A percentile compares a stretch with the other conserved stretches of the same genome.
These are phyloP conservation scores for Leptosomus discolor DNA, from an alignment of 2,113 vertebrate species.

Conservation along the genomic window DNA sequence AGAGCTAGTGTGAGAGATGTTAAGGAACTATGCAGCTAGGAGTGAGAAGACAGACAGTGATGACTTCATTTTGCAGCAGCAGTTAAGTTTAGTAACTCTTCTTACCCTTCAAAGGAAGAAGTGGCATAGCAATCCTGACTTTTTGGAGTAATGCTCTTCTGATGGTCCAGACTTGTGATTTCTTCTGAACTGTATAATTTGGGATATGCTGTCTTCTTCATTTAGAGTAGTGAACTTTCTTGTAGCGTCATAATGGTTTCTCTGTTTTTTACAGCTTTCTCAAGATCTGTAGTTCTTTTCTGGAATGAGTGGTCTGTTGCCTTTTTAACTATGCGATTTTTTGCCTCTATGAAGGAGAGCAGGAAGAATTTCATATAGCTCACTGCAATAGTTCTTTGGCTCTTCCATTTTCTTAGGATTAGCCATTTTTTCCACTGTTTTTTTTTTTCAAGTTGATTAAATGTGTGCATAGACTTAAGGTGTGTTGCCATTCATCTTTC, in stretches of 20 bases:
- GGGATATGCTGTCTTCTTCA: background rate
- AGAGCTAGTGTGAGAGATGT: background rate
- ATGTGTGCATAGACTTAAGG: background rate
- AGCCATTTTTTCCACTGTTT: background rate
- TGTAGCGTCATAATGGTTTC: background rate
- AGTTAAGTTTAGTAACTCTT: background rate
- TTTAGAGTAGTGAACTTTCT: background rate
- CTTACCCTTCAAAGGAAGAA: background rate
- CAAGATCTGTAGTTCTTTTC: fast-evolving
- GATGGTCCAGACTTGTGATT: background rate
- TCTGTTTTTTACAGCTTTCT: background rate
- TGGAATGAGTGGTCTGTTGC: background rate
- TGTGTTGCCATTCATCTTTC: background rate
- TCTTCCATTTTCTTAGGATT: background rate
- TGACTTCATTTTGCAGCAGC: background rate
- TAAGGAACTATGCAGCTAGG: background rate
- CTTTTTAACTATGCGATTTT: background rate
- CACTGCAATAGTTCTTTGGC: background rate
- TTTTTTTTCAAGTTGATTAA: background rate
- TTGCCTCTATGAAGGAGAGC: background rate
- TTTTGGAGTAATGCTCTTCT: background rate
- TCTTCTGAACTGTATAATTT: background rate
- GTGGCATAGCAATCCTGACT: background rate
- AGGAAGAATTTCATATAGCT: background rate
- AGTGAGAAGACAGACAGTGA: background rate